A percentile compares a stretch with the other conserved stretches of the same genome.
Evolutionary conservation across 2,888 invertebrate species (phyloP).

Genomic region (Sminthurides aquaticus): DNA sequence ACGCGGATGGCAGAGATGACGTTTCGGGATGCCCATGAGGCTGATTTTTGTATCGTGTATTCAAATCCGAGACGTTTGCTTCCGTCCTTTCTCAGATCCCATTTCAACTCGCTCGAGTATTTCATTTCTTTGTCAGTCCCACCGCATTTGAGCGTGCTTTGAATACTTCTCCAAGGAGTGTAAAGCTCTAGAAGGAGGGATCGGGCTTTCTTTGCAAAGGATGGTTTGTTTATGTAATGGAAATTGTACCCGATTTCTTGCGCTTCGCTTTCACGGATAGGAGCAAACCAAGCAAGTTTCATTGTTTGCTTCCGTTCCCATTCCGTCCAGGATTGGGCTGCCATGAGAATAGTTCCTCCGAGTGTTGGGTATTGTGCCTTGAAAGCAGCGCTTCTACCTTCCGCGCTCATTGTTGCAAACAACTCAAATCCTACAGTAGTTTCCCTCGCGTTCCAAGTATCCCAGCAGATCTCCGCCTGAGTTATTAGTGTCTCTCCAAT

Average conservation of each 20-base stretch:
- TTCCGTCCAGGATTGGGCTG: slow-evolving; percentile 26
- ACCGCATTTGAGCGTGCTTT: slow-evolving; percentile 24
- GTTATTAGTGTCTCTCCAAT: slow-evolving; percentile 28
- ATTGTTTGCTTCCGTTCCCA: slow-evolving; percentile 34
- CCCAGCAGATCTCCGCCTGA: slow-evolving; percentile 43
- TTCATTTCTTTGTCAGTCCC: slow-evolving; percentile 16
- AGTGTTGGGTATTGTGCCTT: slow-evolving; percentile 25
- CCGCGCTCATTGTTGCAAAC: slow-evolving; percentile 20
- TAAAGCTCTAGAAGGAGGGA: slow-evolving; percentile 36
- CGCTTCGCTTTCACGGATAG: slow-evolving; percentile 22
- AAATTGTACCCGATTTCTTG: slow-evolving; percentile 41
- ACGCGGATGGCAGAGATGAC: slow-evolving; percentile 27
- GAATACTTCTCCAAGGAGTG: slow-evolving; percentile 43
- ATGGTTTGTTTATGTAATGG: slow-evolving; percentile 24
- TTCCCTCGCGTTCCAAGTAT: slow-evolving; percentile 33
- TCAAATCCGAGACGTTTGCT: slow-evolving; percentile 41
- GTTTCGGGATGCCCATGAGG: slow-evolving; percentile 32
- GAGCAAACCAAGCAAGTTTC: slow-evolving; percentile 38
- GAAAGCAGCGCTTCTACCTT: slow-evolving; percentile 12
- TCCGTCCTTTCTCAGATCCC: slow-evolving; percentile 43
- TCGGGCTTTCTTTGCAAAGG: slow-evolving; percentile 25
- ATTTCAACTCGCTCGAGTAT: slow-evolving; percentile 37
- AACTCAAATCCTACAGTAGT: slow-evolving; percentile 40
- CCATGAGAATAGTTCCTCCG: slow-evolving; percentile 31
- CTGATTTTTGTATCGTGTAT: slow-evolving; percentile 23